Conservation (phyloP, 2,888 invertebrate species). For the Philopedon plagiatum region DNA sequence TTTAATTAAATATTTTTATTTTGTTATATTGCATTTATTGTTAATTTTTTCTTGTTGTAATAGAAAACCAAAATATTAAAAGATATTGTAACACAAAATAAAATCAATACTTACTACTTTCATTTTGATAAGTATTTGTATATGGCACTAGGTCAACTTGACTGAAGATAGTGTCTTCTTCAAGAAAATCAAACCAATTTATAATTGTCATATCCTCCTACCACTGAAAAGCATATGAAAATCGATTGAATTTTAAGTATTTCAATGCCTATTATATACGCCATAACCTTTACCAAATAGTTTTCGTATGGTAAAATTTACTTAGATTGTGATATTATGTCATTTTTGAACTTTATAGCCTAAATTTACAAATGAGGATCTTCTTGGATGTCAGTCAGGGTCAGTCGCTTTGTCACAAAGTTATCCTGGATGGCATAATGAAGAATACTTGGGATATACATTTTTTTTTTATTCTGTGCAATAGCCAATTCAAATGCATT, state of each 20-base stretch:
- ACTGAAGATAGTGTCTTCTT: background rate
- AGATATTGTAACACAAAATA: too few species aligned
- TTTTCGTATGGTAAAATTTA: background rate
- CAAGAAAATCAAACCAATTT: constrained; percentile 3
- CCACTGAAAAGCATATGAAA: background rate
- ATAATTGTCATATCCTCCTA: background rate
- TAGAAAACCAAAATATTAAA: too few species aligned
- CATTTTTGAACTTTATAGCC: constrained; percentile 2
- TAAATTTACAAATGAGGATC: constrained; percentile 14
- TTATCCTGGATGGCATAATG: background rate
- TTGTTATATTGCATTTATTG: too few species aligned
- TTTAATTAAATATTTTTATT: too few species aligned
- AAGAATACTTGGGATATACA: too few species aligned
- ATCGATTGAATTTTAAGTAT: background rate
- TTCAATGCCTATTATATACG: background rate
- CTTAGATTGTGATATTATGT: constrained; percentile 1
- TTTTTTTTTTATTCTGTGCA: too few species aligned
- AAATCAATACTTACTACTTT: constrained; percentile 14
- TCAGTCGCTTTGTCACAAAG: constrained; percentile 2
- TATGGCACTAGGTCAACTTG: background rate
- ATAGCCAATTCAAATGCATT: too few species aligned
- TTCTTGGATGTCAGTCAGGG: constrained; percentile 12
- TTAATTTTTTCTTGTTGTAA: too few species aligned
- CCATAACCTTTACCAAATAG: constrained; percentile 10
- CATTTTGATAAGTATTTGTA: background rate